phyloP scores from a whole-genome alignment of 1,140 invertebrate species.

The Acromyrmex echinatior region DNA sequence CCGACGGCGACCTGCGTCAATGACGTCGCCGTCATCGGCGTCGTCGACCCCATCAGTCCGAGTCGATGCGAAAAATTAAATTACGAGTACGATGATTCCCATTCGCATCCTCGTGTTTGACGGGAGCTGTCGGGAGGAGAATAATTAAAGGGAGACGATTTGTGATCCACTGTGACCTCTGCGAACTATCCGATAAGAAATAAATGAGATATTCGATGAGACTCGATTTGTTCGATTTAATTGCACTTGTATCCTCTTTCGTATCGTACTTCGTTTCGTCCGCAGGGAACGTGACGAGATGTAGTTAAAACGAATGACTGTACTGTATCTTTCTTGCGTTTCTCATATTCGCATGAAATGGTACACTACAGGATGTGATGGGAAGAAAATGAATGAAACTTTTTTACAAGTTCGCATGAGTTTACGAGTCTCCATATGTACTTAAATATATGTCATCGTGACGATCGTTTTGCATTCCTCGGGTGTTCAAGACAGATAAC shows the following conservation, averaged over 20 bases:
- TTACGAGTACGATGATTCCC: neutral
- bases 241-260: neutral
- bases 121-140: neutral
- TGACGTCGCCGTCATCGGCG: neutral
- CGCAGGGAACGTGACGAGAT: neutral
- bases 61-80: neutral
- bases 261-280: neutral
- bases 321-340: no score
- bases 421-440: neutral
- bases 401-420: neutral
- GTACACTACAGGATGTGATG: neutral
- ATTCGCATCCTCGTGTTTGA: neutral
- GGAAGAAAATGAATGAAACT: neutral
- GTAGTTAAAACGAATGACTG: neutral
- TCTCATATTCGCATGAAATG: no score
- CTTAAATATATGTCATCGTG: no score
- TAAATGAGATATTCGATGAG: neutral
- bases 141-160: neutral
- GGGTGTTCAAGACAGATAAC: no score
- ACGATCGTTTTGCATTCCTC: no score
- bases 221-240: neutral
- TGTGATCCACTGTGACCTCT: neutral
- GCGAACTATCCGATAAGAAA: conserved; percentile 2
- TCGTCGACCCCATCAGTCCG: neutral
- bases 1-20: neutral